A percentile compares a stretch with the other conserved stretches of the same genome.
phyloP scores from a whole-genome alignment of 2,888 invertebrate genomes.

The Oscheius sp. region DNA sequence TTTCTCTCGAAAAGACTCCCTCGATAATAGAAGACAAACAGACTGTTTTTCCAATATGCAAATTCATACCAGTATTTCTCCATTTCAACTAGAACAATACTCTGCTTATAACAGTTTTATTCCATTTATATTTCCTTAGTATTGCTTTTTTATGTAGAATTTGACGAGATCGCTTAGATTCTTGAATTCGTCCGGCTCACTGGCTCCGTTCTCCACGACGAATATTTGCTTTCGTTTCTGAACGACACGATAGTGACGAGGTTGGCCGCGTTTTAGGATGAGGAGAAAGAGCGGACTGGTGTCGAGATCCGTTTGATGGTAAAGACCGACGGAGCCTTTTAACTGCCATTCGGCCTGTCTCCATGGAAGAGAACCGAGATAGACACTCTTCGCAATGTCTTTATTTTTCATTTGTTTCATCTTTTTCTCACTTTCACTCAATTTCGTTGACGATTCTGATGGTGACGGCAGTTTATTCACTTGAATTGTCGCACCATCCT shows the following conservation, averaged over 20 bases:
- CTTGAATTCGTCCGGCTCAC: background rate
- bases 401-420: background rate
- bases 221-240: background rate
- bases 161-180: background rate
- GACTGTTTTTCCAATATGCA: too few relatives aligned
- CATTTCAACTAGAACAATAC: too few relatives aligned
- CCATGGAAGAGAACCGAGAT: background rate
- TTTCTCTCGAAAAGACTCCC: too few relatives aligned
- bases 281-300: background rate
- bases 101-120: too few relatives aligned
- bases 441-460: too few relatives aligned
- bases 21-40: too few relatives aligned
- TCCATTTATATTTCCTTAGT: too few relatives aligned
- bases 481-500: too few relatives aligned
- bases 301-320: background rate
- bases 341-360: conserved; percentile 1
- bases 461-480: too few relatives aligned
- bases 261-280: background rate
- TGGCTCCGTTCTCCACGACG: background rate
- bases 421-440: too few relatives aligned
- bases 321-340: background rate
- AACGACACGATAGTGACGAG: conserved; percentile 1
- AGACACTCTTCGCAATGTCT: background rate
- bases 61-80: too few relatives aligned
- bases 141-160: too few relatives aligned